Base-by-base conservation (phyloP, 2,797 vertebrate species). In the Tapera naevia region DNA sequence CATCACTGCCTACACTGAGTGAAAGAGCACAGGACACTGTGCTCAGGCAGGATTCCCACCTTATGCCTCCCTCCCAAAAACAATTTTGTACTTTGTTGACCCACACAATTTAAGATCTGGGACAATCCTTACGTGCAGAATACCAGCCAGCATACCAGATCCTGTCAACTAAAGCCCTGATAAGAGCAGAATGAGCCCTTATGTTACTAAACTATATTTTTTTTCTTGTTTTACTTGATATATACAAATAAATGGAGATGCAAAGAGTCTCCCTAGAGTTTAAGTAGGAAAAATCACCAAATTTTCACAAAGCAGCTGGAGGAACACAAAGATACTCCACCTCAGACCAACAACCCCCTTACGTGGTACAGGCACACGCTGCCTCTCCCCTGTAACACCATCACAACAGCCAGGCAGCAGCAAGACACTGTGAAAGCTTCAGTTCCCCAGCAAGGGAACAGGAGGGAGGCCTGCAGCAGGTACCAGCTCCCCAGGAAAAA, bases 201-300 rank as follows among this genome's bases (percentile, higher is more conserved):
- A 9, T 5, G 28, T 43, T 45, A 73, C 48, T 71, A 57, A 95
- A 95, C 79, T 17, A 24, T n/a, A 28, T 46, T 37, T 32, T 57
- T 93, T 93, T 95, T 86, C 32, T 14, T 70, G 80, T 66, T 92
- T 96, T 94, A 88, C 30, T 89, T 83, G 48, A 41, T 70, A 76
- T 75, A 35, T 48, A 48, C 46, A 48, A 46, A 48, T 22, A 91
- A 95, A 72, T 57, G 88, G 80, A 89, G 89, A 71, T 75, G 33
- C 71, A 71, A 66, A 88, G 37, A 51, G 21, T 23, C 21, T 72
- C 32, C 61, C 46, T 50, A n/a, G 46, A 83, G 10, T 22, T 91
- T 22, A 65, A 69, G 14, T 8, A 27, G 74, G 54, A 37, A 71
- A 71, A 81, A 86, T 23, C 10, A 5, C 30, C 22, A 56, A 3